Evolutionary conservation across 2,888 invertebrate genomes (phyloP).

Genomic region (Agapetus fuscipes): DNA sequence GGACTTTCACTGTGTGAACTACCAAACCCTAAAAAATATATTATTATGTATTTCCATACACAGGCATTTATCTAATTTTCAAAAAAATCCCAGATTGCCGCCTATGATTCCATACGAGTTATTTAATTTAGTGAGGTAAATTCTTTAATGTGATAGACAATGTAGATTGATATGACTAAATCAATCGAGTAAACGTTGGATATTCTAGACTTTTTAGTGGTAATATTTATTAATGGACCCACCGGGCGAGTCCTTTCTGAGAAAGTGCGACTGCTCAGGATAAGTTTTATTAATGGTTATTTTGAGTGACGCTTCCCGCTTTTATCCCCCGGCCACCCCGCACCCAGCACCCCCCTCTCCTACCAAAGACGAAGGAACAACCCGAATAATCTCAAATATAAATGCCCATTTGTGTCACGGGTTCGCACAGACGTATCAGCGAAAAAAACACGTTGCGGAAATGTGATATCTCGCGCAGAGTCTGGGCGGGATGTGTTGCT

Average conservation of each 20-base stretch:
- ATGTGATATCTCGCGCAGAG: background rate
- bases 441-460: background rate
- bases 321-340: too few relatives aligned
- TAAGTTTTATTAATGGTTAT: conserved; percentile 17
- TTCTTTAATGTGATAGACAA: too few relatives aligned
- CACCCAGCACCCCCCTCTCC: too few relatives aligned
- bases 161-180: conserved; percentile 2
- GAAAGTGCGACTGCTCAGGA: conserved; percentile 3
- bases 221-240: conserved; percentile 13
- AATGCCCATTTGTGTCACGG: conserved; percentile 9
- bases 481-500: background rate
- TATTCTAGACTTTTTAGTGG: conserved; percentile 5
- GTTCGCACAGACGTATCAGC: background rate
- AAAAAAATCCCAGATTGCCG: too few relatives aligned
- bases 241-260: conserved; percentile 1
- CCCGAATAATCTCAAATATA: conserved; percentile 16
- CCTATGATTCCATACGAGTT: too few relatives aligned
- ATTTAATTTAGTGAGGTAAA: too few relatives aligned
- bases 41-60: too few relatives aligned
- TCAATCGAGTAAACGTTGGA: conserved; percentile 1
- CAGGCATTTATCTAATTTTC: too few relatives aligned
- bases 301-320: conserved; percentile 16
- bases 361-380: conserved; percentile 6
- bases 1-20: too few relatives aligned
- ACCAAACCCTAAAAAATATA: too few relatives aligned